A percentile compares a stretch with the other conserved stretches of the same genome.
Conservation (phyloP, 2,888 invertebrate species). For the Pseudolycoriella hygida region DNA sequence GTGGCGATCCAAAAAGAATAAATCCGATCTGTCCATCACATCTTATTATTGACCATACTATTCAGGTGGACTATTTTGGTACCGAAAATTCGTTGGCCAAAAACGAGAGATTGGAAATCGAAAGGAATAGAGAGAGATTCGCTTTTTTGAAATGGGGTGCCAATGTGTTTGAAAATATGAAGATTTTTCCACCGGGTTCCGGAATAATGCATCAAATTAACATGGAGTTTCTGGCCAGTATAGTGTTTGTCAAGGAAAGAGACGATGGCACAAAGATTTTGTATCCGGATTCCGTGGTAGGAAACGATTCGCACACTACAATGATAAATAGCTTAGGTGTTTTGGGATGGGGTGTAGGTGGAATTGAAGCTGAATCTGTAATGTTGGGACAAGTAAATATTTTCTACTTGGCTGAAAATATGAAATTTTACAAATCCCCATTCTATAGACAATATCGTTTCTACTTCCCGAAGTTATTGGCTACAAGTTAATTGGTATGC, state of each 20-base stretch:
- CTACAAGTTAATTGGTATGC: constrained; percentile 65
- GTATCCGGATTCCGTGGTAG: constrained; percentile 85
- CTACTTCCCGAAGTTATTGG: constrained; percentile 90
- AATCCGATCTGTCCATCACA: constrained; percentile 97
- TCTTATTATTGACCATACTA: constrained; percentile 94
- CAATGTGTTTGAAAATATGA: constrained; percentile 84
- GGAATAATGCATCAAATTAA: constrained; percentile 99
- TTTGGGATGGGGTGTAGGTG: constrained; percentile 91
- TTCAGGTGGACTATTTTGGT: constrained; percentile 87
- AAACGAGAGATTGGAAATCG: constrained; percentile 90
- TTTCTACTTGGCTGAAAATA: too few relatives aligned
- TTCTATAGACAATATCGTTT: constrained; percentile 97
- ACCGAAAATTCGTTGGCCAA: constrained; percentile 75
- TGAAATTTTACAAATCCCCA: too few relatives aligned
- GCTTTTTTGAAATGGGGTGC: constrained; percentile 98
- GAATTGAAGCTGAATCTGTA: constrained; percentile 96
- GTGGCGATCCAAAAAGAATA: constrained; percentile 81
- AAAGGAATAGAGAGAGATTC: constrained; percentile 88
- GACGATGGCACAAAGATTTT: constrained; percentile 31
- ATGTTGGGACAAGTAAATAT: constrained; percentile 97
- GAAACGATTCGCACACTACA: constrained; percentile 97
- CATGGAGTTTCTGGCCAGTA: constrained; percentile 80
- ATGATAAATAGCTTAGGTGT: constrained; percentile 98
- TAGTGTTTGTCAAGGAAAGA: constrained; percentile 63
- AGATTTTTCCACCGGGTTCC: constrained; percentile 94